Conservation (phyloP, 2,797 vertebrate species). For the Sebastes oblongus region DNA sequence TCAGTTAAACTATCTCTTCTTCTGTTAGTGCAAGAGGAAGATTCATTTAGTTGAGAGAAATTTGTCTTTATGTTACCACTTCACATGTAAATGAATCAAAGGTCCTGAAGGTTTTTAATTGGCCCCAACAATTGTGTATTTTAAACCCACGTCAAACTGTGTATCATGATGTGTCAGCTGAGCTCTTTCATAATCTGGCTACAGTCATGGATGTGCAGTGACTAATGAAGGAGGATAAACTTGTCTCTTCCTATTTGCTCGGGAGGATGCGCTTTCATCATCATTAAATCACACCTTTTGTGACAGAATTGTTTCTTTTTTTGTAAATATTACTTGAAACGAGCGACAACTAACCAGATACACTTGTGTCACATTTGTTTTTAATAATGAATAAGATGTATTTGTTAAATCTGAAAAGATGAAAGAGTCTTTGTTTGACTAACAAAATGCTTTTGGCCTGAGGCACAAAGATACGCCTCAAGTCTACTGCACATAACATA, state of each 20-base stretch:
- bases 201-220: slow-evolving; percentile 47
- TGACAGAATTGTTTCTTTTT: slow-evolving; percentile 12
- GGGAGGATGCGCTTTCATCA: slow-evolving; percentile 45
- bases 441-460: slow-evolving; percentile 69
- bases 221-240: slow-evolving; percentile 69
- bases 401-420: slow-evolving; percentile 60
- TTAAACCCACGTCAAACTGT: slow-evolving; percentile 61
- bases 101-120: slow-evolving; percentile 55
- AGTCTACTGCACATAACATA: slow-evolving; percentile 72
- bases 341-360: slow-evolving; percentile 11
- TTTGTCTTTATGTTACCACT: slow-evolving; percentile 58
- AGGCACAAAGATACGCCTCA: slow-evolving; percentile 63
- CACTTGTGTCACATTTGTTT: slow-evolving; percentile 41
- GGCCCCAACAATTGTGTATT: slow-evolving; percentile 42
- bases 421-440: slow-evolving; percentile 66
- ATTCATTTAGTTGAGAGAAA: slow-evolving; percentile 48
- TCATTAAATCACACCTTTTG: slow-evolving; percentile 59
- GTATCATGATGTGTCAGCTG: slow-evolving; percentile 37
- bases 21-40: background rate
- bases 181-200: slow-evolving; percentile 51
- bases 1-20: background rate
- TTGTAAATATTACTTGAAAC: slow-evolving; percentile 1
- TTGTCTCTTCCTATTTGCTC: slow-evolving; percentile 60
- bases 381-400: slow-evolving; percentile 57
- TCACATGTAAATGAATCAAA: slow-evolving; percentile 67